These are phyloP conservation scores for Mesorhabditis spiculigera DNA, from an alignment of 2,888 invertebrate species.

Conservation along the genomic window DNA sequence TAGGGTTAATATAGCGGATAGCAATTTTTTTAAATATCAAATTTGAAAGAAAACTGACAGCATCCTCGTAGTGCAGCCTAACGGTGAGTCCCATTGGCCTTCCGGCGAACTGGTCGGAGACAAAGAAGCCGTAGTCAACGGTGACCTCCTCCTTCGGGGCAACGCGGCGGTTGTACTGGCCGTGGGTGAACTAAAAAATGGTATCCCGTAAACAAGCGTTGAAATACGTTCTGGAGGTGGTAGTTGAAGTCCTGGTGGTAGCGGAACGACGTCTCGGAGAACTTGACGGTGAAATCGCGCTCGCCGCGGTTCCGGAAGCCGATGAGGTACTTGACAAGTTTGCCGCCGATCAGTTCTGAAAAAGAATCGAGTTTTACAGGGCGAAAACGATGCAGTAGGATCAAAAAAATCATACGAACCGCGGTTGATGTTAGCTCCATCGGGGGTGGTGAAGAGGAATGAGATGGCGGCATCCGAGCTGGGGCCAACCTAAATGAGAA, in stretches of 20 bases:
- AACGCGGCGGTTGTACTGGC: slow-evolving; percentile 81
- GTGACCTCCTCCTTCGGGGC: slow-evolving; percentile 88
- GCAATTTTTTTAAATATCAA: not conserved
- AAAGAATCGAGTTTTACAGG: not conserved
- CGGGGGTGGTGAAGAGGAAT: slow-evolving; percentile 72
- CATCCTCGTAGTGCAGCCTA: slow-evolving; percentile 55
- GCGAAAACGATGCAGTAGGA: not conserved
- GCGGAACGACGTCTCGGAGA: slow-evolving; percentile 92
- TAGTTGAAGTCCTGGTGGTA: slow-evolving; percentile 98
- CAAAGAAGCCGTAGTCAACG: slow-evolving; percentile 87
- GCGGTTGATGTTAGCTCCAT: slow-evolving; percentile 65
- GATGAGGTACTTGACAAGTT: slow-evolving; percentile 86
- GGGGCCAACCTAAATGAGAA: slow-evolving; percentile 62
- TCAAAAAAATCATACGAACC: slow-evolving; percentile 22
- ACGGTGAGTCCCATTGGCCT: slow-evolving; percentile 92
- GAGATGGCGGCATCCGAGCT: slow-evolving; percentile 88
- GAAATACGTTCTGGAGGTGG: slow-evolving; percentile 82
- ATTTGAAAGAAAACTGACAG: slow-evolving; percentile 23
- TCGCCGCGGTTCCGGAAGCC: slow-evolving; percentile 92
- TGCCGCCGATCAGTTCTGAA: slow-evolving; percentile 83
- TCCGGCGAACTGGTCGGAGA: slow-evolving; percentile 92
- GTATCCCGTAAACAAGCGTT: not conserved
- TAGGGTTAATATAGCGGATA: not conserved
- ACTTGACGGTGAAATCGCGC: slow-evolving; percentile 84
- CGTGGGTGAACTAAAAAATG: slow-evolving; percentile 75